A percentile compares a stretch with the other conserved stretches of the same genome.
These are phyloP conservation scores for Brachypodius melanocephalos DNA, from an alignment of 2,113 vertebrate genomes.

Conservation along the genomic window DNA sequence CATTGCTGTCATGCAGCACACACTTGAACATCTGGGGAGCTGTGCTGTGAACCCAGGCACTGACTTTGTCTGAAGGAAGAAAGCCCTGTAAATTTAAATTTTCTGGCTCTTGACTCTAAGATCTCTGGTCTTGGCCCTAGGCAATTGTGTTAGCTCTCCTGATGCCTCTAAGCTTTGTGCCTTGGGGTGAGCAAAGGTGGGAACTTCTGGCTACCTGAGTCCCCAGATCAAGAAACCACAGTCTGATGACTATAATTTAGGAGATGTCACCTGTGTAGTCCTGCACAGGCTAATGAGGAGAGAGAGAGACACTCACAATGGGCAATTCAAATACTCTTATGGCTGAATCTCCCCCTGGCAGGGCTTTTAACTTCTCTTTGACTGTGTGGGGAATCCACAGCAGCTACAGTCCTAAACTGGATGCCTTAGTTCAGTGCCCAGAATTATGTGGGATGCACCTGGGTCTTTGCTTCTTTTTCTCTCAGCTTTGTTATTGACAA, in stretches of 20 bases:
- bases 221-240: background rate
- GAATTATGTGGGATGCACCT: background rate
- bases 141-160: background rate
- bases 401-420: background rate
- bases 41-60: background rate
- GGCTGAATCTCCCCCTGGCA: background rate
- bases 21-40: background rate
- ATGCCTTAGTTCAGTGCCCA: background rate
- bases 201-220: background rate
- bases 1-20: background rate
- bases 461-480: background rate
- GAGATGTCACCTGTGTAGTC: background rate
- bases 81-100: background rate
- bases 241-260: background rate
- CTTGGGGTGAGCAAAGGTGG: background rate
- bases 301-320: background rate
- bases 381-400: background rate
- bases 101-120: background rate
- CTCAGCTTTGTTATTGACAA: background rate
- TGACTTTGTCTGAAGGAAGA: background rate
- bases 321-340: background rate
- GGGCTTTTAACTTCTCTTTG: background rate
- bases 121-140: background rate
- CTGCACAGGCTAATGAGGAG: background rate
- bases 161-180: background rate